Percentiles rank a stretch among this genome's conserved stretches.
phyloP scores from a whole-genome alignment of 2,113 vertebrate genomes.

The Sylvietta virens region DNA sequence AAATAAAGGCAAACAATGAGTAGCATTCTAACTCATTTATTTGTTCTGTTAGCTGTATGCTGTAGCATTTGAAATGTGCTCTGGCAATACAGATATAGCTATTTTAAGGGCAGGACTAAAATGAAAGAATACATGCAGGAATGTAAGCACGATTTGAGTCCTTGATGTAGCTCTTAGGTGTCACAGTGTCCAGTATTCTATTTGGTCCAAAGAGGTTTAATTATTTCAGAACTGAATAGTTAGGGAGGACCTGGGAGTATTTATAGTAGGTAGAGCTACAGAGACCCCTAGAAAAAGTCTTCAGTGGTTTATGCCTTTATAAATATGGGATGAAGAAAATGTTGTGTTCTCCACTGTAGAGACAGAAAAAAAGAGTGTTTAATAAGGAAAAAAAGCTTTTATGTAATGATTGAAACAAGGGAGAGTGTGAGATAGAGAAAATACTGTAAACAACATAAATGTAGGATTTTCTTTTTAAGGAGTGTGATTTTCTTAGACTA shows the following conservation, averaged over 20 bases:
- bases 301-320: not conserved
- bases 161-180: not conserved
- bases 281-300: not conserved
- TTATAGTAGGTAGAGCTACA: not conserved
- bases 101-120: not conserved
- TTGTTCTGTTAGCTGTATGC: not conserved
- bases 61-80: not conserved
- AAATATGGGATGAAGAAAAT: not conserved
- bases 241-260: not conserved
- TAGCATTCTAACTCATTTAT: not conserved
- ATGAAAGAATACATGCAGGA: not conserved
- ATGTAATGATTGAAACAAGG: not conserved
- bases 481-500: not conserved
- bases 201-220: not conserved
- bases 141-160: not conserved
- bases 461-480: not conserved
- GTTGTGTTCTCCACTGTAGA: not conserved
- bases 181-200: not conserved
- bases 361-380: not conserved
- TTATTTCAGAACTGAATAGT: not conserved
- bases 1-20: not conserved
- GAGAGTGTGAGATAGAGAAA: not conserved
- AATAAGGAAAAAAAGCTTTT: not conserved
- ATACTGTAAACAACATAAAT: not conserved
- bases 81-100: not conserved